phyloP scores from a whole-genome alignment of 2,888 invertebrate species.

The Tenodera sinensis region DNA sequence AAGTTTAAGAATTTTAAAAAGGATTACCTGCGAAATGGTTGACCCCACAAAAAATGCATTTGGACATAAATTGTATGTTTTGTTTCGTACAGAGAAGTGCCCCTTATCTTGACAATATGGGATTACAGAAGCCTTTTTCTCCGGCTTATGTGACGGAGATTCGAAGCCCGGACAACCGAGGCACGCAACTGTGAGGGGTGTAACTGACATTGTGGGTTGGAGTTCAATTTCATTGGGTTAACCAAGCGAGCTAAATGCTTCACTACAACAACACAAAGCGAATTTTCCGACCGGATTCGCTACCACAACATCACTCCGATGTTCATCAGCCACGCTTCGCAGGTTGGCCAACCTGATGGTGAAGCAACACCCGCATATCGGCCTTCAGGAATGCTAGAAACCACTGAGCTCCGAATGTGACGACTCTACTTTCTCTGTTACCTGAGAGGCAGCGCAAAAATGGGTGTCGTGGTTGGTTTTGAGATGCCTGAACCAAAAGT shows the following conservation, averaged over 20 bases:
- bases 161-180: not conserved
- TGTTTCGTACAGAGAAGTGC: too few relatives aligned
- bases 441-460: too few relatives aligned
- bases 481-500: too few relatives aligned
- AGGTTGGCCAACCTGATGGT: not conserved
- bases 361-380: not conserved
- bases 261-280: conserved; percentile 6
- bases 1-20: too few relatives aligned
- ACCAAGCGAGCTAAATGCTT: conserved; percentile 11
- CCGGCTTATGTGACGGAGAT: not conserved
- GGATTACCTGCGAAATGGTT: too few relatives aligned
- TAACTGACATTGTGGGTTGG: not conserved
- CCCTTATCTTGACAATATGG: too few relatives aligned
- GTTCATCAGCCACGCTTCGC: not conserved
- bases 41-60: too few relatives aligned
- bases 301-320: not conserved
- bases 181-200: not conserved
- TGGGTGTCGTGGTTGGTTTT: too few relatives aligned
- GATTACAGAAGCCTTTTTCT: not conserved
- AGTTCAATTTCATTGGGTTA: conserved; percentile 11
- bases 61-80: too few relatives aligned
- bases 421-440: too few relatives aligned
- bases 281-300: conserved; percentile 7
- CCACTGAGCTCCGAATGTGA: not conserved
- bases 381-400: not conserved